Percentiles rank a stretch among this genome's conserved stretches.
Conservation (phyloP, 2,113 vertebrate genomes). For the Pelvicachromis taeniatus region DNA sequence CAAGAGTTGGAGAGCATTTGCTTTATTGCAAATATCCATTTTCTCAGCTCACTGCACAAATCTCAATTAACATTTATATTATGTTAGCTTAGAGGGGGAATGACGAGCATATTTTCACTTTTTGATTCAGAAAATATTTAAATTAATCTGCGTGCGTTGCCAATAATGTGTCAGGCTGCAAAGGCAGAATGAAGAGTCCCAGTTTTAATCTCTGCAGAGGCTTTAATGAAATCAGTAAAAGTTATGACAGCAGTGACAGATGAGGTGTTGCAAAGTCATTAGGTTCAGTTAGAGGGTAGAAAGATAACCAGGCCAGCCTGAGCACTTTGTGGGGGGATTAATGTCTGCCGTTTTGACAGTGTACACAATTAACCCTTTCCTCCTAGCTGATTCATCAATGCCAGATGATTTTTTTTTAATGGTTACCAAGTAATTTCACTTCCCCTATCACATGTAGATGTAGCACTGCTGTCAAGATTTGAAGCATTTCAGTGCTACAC, state of each 20-base stretch:
- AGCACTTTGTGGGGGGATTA: not conserved
- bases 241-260: conserved; percentile 2
- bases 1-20: conserved; percentile 45
- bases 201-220: conserved; percentile 27
- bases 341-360: not conserved
- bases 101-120: conserved; percentile 50
- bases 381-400: not conserved
- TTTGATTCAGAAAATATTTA: conserved; percentile 60
- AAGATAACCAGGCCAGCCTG: not conserved
- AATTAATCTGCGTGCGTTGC: conserved; percentile 48
- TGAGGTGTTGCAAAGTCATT: conserved; percentile 23
- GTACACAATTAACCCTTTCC: not conserved
- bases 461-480: not conserved
- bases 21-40: conserved; percentile 59
- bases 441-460: not conserved
- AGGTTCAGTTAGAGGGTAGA: not conserved
- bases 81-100: conserved; percentile 68
- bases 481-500: not conserved
- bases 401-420: not conserved
- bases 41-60: conserved; percentile 51
- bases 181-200: conserved; percentile 8
- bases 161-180: conserved; percentile 22
- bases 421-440: not conserved
- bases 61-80: conserved; percentile 78
- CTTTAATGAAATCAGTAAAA: conserved; percentile 25